Base-by-base conservation (phyloP, 2,797 vertebrate genomes). In the Falco biarmicus region DNA sequence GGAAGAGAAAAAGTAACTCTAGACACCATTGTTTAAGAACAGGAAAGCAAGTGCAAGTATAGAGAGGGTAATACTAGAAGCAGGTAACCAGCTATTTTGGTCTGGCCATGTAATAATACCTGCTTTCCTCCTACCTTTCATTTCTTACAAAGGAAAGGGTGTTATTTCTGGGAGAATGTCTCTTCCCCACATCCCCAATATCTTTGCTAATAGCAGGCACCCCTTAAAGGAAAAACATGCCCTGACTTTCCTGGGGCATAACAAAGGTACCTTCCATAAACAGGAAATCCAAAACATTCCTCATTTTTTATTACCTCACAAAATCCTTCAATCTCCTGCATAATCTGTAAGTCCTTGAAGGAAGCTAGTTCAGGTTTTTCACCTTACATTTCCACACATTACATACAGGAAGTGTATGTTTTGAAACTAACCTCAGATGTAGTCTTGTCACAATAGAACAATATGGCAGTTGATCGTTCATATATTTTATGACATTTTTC, bases 401-500 rank as follows among this genome's bases (percentile, higher is more conserved):
- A 66, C 0, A 0, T 29, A 74, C 15, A 81, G 43, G 18, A 92
- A 81, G 37, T 8, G 9, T 21, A 13, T 6, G 9, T 57, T 90
- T 73, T 73, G 54, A 76, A 90, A 93, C 99, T 97, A 93, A 99
- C 99, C 87, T 98, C 97, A 74, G 98, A 95, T 37, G 92, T 97
- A 94, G 98, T 98, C 22, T 98, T 98, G 97, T 99, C 98, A 71
- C 99, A 99, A 76, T 98, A 98, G 97, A 99, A 99, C 51, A 99
- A 97, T 96, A 99, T 98, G 87, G 98, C 98, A 1, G 99, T 99
- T 37, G 99, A 99, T 37, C 99, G 98, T 5, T 98, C 56, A 24
- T 99, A 99, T 68, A 99, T 98, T 61, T 97, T 98, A 85, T 99
- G 99, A 91, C 99, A 99, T 11, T 37, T 94, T 21, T 99, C 99